These are phyloP conservation scores for Pavo muticus DNA, from an alignment of 2,113 vertebrate genomes.

Conservation along the genomic window DNA sequence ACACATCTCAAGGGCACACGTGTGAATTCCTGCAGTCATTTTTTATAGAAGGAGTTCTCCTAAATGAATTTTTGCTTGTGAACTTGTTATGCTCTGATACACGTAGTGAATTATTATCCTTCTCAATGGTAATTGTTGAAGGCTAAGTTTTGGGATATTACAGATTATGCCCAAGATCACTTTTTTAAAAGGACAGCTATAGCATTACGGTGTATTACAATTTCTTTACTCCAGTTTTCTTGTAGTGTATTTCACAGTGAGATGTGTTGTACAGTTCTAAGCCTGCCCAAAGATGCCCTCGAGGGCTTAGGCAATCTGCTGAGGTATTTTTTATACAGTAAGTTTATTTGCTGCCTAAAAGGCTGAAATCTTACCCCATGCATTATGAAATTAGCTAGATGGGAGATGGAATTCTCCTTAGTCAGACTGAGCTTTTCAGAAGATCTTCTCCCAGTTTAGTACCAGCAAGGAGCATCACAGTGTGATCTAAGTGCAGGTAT, in stretches of 20 bases:
- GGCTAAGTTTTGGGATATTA: background rate
- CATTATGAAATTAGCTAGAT: background rate
- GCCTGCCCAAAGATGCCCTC: background rate
- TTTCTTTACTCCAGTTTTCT: background rate
- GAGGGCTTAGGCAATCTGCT: background rate
- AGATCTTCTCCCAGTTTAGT: background rate
- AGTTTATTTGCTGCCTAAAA: background rate
- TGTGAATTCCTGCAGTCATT: background rate
- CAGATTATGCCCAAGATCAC: background rate
- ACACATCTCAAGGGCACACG: background rate
- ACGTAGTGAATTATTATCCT: background rate
- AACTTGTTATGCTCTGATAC: background rate
- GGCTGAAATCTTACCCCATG: background rate
- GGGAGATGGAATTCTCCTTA: background rate
- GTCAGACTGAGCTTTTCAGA: background rate
- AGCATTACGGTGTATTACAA: background rate
- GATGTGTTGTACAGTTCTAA: background rate
- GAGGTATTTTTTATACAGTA: background rate
- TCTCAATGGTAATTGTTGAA: background rate
- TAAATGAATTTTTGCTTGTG: constrained; percentile 6
- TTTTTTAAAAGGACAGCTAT: background rate
- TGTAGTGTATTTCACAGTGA: background rate
- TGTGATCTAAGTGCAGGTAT: background rate
- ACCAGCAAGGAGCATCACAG: background rate
- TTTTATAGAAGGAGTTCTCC: background rate